Base-by-base conservation (phyloP, 2,888 invertebrate genomes). In the Platypus cylindrus region DNA sequence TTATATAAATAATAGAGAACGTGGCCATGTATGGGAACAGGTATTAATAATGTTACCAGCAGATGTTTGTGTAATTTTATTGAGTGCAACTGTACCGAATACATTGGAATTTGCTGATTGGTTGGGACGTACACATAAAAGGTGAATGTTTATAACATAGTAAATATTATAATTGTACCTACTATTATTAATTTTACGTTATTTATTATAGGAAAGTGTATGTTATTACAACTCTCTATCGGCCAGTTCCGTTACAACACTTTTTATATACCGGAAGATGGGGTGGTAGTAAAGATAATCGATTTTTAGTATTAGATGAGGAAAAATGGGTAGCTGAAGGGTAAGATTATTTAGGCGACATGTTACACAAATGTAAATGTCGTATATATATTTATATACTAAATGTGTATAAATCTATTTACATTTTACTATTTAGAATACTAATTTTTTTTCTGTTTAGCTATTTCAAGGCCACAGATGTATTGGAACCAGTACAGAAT, bases 21-120 rank as follows among this genome's bases (percentile, higher is more conserved):
- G 98, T 43, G 98, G 98, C 8, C 93, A 97, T 54, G 98, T 98
- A 1, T 99, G 98, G 98, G 98, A 98, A 62, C 97, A 99, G 64
- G 93, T 60, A 3, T 67, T 98, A 3, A 99, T 98, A 49, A 72
- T 99, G 56, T 63, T 98, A 33, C 97, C 98, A 0, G 75, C 82
- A 4, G 90, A 91, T 58, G 93, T 98, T 5, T 87, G 81, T 49
- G 91, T 99, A 41, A 91, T 99, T 17, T 82, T 98, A 77, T 65
- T 99, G 26, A 94, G 93, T 56, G 98, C 98, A 1, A 99, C 98
- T 0, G 97, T 97, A 15, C 97, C 97, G 1, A 99, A 99, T 60
- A 85, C 91, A 0, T 67, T 90, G 41, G 87, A 95, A 60, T 90
- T 98, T 64, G 98, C 98, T 0, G 79, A 86, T 56, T 90, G 90